Base-by-base conservation (phyloP, 2,888 invertebrate species). In the Drosophila prostipennis region DNA sequence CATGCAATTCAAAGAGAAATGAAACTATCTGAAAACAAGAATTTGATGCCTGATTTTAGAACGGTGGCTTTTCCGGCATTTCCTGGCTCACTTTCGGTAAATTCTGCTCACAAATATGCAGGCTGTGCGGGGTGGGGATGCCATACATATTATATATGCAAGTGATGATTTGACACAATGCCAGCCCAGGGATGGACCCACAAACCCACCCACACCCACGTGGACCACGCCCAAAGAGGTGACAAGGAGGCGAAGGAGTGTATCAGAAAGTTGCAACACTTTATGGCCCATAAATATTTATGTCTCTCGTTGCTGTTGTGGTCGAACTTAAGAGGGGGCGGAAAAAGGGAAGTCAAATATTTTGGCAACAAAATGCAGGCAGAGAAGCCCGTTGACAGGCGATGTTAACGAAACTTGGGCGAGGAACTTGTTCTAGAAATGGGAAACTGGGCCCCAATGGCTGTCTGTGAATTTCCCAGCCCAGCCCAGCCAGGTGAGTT, bases 271-370 rank as follows among this genome's bases (percentile, higher is more conserved):
- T 83, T 83, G 79, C 80, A 72, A 72, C 79, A 83, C 79, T 81
- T 81, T 83, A 81, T 81, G 83, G 83, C 45, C 75, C 77, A 82
- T 83, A 83, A 83, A 82, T 81, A 82, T 81, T 79, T 77, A 81
- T 82, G 81, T 68, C 55, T 67, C 60, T 67, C 71, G 77, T 69
- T 67, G 60, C 49, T 52, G 58, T 43, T 45, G 48, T 49, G 49
- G 54, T 43, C 48, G 49, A 49, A 39, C 56, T 37, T n/a, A 13
- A 3, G 23, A 10, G 16, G 23, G 23, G 26, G 29, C 19, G 29
- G 7, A 4, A 8, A 16, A 36, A 10, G 23, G 36, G 6, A 13
- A 10, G 26, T 6, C 40, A 78, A 78, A 81, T 81, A 80, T 82
- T 79, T 82, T 82, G 81, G 81, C 79, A 81, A 68, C 79, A 65